Evolutionary conservation across 2,113 vertebrate genomes (phyloP).

Genomic region (Lasiurus borealis): DNA sequence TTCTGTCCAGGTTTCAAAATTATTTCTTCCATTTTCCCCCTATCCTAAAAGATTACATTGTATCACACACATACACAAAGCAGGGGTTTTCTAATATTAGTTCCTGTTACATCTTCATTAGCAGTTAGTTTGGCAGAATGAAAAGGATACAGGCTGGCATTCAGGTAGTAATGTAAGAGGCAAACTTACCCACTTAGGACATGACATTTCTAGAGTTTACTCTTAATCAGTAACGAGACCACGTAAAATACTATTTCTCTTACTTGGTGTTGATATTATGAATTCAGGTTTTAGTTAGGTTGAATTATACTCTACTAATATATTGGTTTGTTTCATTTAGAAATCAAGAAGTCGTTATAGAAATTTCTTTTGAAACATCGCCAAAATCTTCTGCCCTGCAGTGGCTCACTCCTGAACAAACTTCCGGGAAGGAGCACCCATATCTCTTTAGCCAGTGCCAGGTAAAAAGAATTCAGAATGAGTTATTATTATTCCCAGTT

Average conservation of each 20-base stretch:
- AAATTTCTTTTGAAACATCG: constrained; percentile 95
- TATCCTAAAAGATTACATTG: neutral
- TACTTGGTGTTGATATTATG: neutral
- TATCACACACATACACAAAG: neutral
- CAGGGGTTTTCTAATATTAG: too few species aligned
- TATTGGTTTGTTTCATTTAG: constrained; percentile 84
- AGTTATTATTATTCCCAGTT: neutral
- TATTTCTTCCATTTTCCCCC: neutral
- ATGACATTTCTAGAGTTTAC: neutral
- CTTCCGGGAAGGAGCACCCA: constrained; percentile 94
- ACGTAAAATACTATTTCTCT: neutral
- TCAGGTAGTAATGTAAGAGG: neutral
- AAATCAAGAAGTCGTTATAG: constrained; percentile 94
- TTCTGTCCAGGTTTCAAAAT: neutral
- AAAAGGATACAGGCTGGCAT: neutral
- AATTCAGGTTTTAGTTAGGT: neutral
- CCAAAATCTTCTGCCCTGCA: constrained; percentile 94
- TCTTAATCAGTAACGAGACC: neutral
- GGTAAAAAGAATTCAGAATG: constrained; percentile 83
- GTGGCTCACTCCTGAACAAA: constrained; percentile 96
- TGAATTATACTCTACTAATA: neutral
- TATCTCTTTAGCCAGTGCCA: constrained; percentile 99
- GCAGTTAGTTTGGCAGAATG: neutral
- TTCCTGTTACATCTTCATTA: fast-evolving
- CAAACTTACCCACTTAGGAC: neutral